A percentile compares a stretch with the other conserved stretches of the same genome.
These are phyloP conservation scores for Diadromus collaris DNA, from an alignment of 2,888 invertebrate species.

Conservation along the genomic window DNA sequence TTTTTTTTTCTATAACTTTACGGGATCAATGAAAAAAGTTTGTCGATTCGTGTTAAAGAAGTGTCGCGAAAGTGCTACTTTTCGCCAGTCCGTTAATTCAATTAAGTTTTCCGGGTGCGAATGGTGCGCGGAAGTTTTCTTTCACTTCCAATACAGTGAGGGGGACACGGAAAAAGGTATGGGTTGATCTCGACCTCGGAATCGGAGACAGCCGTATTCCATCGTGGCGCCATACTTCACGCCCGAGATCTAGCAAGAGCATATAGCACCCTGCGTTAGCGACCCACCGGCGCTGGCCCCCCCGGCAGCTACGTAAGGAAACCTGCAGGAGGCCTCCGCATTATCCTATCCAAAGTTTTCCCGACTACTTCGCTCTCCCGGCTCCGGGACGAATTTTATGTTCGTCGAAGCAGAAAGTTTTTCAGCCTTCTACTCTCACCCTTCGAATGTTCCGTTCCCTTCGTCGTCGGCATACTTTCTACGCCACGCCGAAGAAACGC, in stretches of 20 bases:
- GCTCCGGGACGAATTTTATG: constrained; percentile 60
- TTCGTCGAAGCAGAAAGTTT: constrained; percentile 58
- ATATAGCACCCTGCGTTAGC: constrained; percentile 1
- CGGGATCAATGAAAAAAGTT: constrained; percentile 52
- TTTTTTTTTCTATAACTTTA: background rate
- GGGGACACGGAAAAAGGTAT: constrained; percentile 19
- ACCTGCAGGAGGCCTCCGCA: constrained; percentile 53
- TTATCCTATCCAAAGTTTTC: constrained; percentile 60
- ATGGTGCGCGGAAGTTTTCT: constrained; percentile 50
- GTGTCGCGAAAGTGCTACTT: constrained; percentile 52
- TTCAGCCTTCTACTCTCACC: constrained; percentile 33
- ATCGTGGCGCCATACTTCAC: constrained; percentile 54
- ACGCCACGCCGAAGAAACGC: constrained; percentile 38
- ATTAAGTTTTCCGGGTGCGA: constrained; percentile 58
- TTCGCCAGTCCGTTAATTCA: constrained; percentile 62
- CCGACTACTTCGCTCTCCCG: constrained; percentile 38
- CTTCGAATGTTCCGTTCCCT: constrained; percentile 43
- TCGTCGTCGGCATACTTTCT: constrained; percentile 33
- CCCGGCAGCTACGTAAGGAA: constrained; percentile 42
- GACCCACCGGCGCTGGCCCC: constrained; percentile 12
- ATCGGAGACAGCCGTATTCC: constrained; percentile 54
- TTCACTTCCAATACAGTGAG: constrained; percentile 35
- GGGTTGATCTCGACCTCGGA: constrained; percentile 45
- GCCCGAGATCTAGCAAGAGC: constrained; percentile 44
- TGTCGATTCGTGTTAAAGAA: constrained; percentile 27